phyloP scores from a whole-genome alignment of 2,113 vertebrate genomes.

The Actenoides lindsayi region DNA sequence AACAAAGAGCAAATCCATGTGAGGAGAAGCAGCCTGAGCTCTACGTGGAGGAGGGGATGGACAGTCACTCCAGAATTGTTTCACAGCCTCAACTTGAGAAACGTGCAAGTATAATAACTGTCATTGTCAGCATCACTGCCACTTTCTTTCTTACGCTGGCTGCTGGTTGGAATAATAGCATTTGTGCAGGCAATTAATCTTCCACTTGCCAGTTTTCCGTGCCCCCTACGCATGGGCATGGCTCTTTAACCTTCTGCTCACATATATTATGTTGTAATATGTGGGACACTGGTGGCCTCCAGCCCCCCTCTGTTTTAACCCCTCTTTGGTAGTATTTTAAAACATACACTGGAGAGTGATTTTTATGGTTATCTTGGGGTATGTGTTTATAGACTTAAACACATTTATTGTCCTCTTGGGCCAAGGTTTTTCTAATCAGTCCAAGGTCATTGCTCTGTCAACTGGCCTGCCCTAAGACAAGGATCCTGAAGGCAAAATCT shows the following conservation, averaged over 20 bases:
- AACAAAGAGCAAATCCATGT: neutral
- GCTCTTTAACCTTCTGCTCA: constrained; percentile 45
- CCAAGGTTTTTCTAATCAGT: neutral
- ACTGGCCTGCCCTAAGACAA: neutral
- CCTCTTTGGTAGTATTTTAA: constrained; percentile 49
- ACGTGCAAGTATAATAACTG: neutral
- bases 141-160: neutral
- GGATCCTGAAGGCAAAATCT: neutral
- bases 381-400: constrained; percentile 43
- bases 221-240: constrained; percentile 39
- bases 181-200: constrained; percentile 54
- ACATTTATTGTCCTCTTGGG: constrained; percentile 37
- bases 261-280: constrained; percentile 46
- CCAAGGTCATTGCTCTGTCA: constrained; percentile 9
- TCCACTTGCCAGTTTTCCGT: constrained; percentile 44
- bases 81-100: constrained; percentile 41
- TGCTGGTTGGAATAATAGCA: constrained; percentile 26
- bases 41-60: neutral
- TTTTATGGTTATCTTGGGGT: constrained; percentile 41
- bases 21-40: neutral
- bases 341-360: neutral
- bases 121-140: constrained; percentile 64
- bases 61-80: neutral
- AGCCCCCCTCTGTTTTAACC: constrained; percentile 38
- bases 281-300: constrained; percentile 38